phyloP scores from a whole-genome alignment of 2,797 vertebrate species.

The Limnodromus scolopaceus region DNA sequence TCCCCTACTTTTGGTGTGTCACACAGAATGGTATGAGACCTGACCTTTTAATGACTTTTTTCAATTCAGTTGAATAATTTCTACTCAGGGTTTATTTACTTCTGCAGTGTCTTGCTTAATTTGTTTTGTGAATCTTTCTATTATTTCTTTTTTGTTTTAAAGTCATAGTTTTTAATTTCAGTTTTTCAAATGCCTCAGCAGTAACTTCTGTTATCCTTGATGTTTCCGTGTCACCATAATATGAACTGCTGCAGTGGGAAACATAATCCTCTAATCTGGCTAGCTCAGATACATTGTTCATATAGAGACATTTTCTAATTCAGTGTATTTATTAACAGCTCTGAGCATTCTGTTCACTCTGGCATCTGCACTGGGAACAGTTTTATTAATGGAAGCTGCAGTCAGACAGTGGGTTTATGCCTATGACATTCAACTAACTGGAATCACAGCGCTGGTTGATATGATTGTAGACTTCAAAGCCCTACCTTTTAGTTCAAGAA shows the following conservation, averaged over 20 bases:
- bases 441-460: not conserved
- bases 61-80: not conserved
- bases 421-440: not conserved
- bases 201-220: slow-evolving; percentile 56
- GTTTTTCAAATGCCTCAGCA: slow-evolving; percentile 17
- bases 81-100: slow-evolving; percentile 28
- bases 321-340: slow-evolving; percentile 21
- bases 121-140: slow-evolving; percentile 13
- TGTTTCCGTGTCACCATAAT: slow-evolving; percentile 40
- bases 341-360: not conserved
- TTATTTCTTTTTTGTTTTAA: not conserved
- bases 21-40: not conserved
- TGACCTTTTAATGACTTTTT: not conserved
- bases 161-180: slow-evolving; percentile 1
- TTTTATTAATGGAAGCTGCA: not conserved
- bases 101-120: slow-evolving; percentile 14
- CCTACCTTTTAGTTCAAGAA: not conserved
- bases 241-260: slow-evolving; percentile 28
- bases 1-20: not conserved
- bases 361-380: not conserved
- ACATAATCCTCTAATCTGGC: slow-evolving; percentile 59
- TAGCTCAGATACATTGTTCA: slow-evolving; percentile 32
- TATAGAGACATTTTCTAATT: slow-evolving; percentile 19
- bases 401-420: not conserved
- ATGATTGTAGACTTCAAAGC: not conserved